phyloP scores from a whole-genome alignment of 1,140 invertebrate species.

The Solenopsis fugax region DNA sequence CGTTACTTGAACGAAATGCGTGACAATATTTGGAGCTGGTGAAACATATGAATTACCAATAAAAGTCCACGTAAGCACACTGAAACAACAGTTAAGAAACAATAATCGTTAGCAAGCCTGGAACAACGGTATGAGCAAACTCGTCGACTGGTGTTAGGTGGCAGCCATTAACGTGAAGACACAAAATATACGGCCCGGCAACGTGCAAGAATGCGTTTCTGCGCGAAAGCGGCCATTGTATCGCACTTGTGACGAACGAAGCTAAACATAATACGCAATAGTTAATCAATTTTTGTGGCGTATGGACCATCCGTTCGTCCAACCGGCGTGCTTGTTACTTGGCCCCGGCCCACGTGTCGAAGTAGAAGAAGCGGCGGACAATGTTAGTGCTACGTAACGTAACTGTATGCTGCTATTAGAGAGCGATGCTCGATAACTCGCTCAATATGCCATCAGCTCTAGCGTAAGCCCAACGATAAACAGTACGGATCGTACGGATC shows the following conservation, averaged over 20 bases:
- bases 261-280: slow-evolving; percentile 48
- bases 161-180: slow-evolving; percentile 75
- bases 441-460: slow-evolving; percentile 70
- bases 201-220: slow-evolving; percentile 73
- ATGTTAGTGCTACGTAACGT: slow-evolving; percentile 64
- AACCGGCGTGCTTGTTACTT: slow-evolving; percentile 53
- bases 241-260: slow-evolving; percentile 47
- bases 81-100: slow-evolving; percentile 71
- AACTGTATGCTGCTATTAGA: slow-evolving; percentile 54
- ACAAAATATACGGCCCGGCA: slow-evolving; percentile 64
- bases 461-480: slow-evolving; percentile 75
- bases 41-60: slow-evolving; percentile 36
- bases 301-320: slow-evolving; percentile 31
- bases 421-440: slow-evolving; percentile 56
- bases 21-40: slow-evolving; percentile 33
- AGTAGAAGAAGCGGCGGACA: slow-evolving; percentile 55
- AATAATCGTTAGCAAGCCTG: slow-evolving; percentile 72
- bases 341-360: slow-evolving; percentile 39
- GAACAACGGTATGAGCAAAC: slow-evolving; percentile 64
- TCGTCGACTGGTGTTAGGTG: slow-evolving; percentile 72
- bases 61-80: slow-evolving; percentile 71
- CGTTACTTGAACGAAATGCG: not conserved
- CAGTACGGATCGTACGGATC: slow-evolving; percentile 60
- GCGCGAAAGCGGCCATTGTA: slow-evolving; percentile 70
- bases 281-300: slow-evolving; percentile 47